Evolutionary conservation across 2,888 invertebrate genomes (phyloP), one percentile per base, ranked within the genome.

Genomic region (Caenorhabditis afra): DNA sequence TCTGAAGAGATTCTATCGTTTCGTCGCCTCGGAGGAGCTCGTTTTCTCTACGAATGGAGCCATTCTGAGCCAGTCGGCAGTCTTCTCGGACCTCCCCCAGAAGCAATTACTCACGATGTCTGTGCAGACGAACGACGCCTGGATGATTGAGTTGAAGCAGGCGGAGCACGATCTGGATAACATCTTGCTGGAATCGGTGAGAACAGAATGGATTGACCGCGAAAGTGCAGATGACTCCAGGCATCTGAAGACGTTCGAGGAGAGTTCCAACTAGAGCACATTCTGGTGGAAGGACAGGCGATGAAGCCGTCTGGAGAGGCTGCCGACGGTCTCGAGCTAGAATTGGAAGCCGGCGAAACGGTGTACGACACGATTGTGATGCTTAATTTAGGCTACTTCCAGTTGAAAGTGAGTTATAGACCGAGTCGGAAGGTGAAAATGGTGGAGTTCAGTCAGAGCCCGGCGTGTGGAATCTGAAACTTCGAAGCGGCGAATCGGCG

Each of bases 331-430:
- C 3, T 70, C 16, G 64, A 77, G 47, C 16, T 70, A 1, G 58
- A 65, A 44, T 20, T 77, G 10, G 18, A 45, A 10, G 50, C 58
- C 0, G 39, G 18, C 11, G 18, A 47, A 0, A 44, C 18, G 1
- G 20, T 41, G 3, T 70, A 57, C 23, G 77, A 99, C 91, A 99
- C 99, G 16, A 98, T 98, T 86, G 98, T 99, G 11, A 99, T 99
- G 99, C 97, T 98, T 4, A 99, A 99, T 92, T 93, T 99, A 86
- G 99, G 99, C 14, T 99, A 99, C 92, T 98, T 98, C 92, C 96
- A 96, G 92, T 92, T 99, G 41, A 89, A 89, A 73, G 85, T 83
- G 14, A n/a, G n/a, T n/a, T n/a, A n/a, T n/a, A 29, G 39, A 14
- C 44, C 11, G 14, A 44, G 3, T n/a, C 44, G 5, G 44, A 44